Conservation (phyloP, 30 jellyfish, hydroid and myxozoan genomes). For the Catostylus mosaicus region DNA sequence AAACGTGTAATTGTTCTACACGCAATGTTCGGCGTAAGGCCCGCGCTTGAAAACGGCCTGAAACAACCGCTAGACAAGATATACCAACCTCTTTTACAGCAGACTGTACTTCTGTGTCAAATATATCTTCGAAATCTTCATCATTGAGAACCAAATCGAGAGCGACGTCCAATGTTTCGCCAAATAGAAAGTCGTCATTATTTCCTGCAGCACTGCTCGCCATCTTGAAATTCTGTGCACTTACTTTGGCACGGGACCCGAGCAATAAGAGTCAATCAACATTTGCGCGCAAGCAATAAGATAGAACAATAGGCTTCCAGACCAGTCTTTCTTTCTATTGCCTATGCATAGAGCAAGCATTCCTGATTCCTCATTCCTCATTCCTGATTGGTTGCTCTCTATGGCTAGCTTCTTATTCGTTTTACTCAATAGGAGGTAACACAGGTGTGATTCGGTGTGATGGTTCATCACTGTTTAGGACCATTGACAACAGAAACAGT, state of each 20-base stretch:
- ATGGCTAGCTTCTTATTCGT: no score
- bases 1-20: no score
- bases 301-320: no score
- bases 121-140: constrained; percentile 21
- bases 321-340: no score
- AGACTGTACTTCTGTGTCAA: constrained; percentile 31
- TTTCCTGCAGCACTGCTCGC: background rate
- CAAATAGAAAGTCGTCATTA: constrained; percentile 3
- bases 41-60: background rate
- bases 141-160: constrained; percentile 1
- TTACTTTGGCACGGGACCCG: constrained; percentile 27
- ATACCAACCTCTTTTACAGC: constrained; percentile 8
- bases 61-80: background rate
- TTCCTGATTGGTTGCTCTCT: no score
- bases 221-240: constrained; percentile 5
- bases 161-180: constrained; percentile 33
- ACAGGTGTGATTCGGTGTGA: no score
- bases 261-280: constrained; percentile 12
- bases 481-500: no score
- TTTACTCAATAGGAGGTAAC: no score
- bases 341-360: no score
- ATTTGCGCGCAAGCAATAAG: constrained; percentile 20
- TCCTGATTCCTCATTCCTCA: no score
- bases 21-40: background rate
- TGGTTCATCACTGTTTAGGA: no score